Conservation (phyloP, 2,113 vertebrate genomes). For the Acrocephalus arundinaceus region DNA sequence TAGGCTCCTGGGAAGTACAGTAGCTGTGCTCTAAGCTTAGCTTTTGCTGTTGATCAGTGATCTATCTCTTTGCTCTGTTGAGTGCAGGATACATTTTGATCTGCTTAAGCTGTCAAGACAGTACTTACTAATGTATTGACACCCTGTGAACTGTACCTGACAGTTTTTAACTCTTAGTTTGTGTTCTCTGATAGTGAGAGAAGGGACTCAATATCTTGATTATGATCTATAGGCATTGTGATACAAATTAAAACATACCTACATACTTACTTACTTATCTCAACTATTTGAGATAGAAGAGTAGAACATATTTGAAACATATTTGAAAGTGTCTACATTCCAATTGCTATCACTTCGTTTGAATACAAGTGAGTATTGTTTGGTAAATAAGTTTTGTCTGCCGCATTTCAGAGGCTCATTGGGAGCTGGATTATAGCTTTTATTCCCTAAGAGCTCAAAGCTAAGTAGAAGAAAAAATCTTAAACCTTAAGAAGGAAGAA, state of each 20-base stretch:
- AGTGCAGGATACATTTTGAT: neutral
- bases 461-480: neutral
- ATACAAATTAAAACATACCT: neutral
- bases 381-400: conserved; percentile 1
- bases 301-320: neutral
- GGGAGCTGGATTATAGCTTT: neutral
- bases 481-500: neutral
- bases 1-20: neutral
- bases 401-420: neutral
- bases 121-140: neutral
- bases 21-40: neutral
- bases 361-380: neutral
- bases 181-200: neutral
- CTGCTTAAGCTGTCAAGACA: neutral
- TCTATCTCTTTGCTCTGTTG: neutral
- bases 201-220: neutral
- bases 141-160: neutral
- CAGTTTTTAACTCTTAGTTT: neutral
- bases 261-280: neutral
- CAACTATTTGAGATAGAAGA: neutral
- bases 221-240: neutral
- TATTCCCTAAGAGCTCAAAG: neutral
- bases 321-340: neutral
- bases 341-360: neutral
- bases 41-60: neutral